Base-by-base conservation (phyloP, 1,140 invertebrate species). In the Diorhabda elongata region DNA sequence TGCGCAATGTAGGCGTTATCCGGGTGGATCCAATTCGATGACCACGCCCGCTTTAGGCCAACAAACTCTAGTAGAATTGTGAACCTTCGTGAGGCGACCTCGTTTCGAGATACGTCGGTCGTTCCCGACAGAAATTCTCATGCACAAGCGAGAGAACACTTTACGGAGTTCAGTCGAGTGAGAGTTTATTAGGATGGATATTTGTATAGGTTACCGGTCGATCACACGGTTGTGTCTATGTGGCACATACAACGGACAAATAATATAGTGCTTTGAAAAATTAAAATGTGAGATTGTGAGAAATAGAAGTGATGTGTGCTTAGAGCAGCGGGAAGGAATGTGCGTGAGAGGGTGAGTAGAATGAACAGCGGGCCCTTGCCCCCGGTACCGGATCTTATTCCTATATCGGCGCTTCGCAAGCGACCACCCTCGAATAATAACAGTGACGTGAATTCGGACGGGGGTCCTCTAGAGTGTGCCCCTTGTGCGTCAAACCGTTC, bases 311-410 rank as follows among this genome's bases (percentile, higher is more conserved):
- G 47, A n/a, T 52, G 64, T 64, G 69, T 68, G 67, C 67, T 68
- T 59, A 26, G 60, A 60, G 52, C 9, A 57, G 63, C 57, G 44
- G 67, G 62, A 67, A 7, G 71, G 61, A 67, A 67, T 66, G 64
- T 60, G 68, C 56, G 64, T 43, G 45, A 68, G 73, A 57, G 70
- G 72, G 42, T 72, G 71, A 74, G 66, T 77, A 71, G 72, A 70
- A 78, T 79, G 75, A 78, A 75, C 75, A 73, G 74, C 74, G 77
- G 78, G 74, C 69, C 71, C 67, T 71, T 78, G 75, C 79, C 79
- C 65, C 80, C 80, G 73, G 75, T 81, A 67, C 79, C 80, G 75
- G 80, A 75, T 69, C 71, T 81, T 58, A 81, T 81, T 64, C 80
- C 79, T 61, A 80, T 81, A 59, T 73, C 79, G 66, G 78, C 70